phyloP scores from a whole-genome alignment of 2,797 vertebrate species.

The Pteropus rufus region DNA sequence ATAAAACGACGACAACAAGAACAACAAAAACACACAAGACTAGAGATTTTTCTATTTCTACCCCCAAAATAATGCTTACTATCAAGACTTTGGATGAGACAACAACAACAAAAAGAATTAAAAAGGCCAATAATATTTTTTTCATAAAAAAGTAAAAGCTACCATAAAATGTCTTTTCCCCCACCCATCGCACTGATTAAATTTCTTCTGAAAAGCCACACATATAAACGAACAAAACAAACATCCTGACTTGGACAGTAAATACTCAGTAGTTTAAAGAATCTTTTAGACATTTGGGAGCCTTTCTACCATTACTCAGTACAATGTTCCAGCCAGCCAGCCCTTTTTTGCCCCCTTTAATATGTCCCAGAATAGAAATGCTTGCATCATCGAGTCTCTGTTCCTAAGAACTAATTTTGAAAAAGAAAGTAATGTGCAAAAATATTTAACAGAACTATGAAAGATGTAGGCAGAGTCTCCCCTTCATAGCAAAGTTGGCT shows the following conservation, averaged over 20 bases:
- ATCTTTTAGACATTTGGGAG: slow-evolving; percentile 78
- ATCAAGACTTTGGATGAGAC: slow-evolving; percentile 73
- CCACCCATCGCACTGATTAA: slow-evolving; percentile 75
- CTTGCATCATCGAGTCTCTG: slow-evolving; percentile 37
- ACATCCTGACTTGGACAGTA: slow-evolving; percentile 82
- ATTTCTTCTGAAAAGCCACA: slow-evolving; percentile 79
- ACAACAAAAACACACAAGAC: slow-evolving; percentile 63
- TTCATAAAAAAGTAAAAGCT: slow-evolving; percentile 79
- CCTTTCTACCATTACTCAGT: slow-evolving; percentile 56
- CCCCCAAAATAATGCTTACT: slow-evolving; percentile 74
- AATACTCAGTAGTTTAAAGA: slow-evolving; percentile 86
- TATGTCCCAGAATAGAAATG: slow-evolving; percentile 47
- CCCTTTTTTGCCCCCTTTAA: background rate
- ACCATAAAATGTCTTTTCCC: slow-evolving; percentile 66
- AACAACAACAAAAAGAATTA: slow-evolving; percentile 62
- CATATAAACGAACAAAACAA: slow-evolving; percentile 70
- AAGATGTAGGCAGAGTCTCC: slow-evolving; percentile 71
- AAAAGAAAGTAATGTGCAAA: slow-evolving; percentile 81
- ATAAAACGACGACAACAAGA: slow-evolving; percentile 76
- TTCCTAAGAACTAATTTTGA: slow-evolving; percentile 80
- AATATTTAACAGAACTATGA: slow-evolving; percentile 82
- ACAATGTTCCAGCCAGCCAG: slow-evolving; percentile 6
- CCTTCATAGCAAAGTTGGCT: slow-evolving; percentile 62
- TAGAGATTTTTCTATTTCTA: slow-evolving; percentile 79
- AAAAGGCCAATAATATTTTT: slow-evolving; percentile 77